Conservation (phyloP, 2,888 invertebrate genomes). For the Neoaliturus tenellus region DNA sequence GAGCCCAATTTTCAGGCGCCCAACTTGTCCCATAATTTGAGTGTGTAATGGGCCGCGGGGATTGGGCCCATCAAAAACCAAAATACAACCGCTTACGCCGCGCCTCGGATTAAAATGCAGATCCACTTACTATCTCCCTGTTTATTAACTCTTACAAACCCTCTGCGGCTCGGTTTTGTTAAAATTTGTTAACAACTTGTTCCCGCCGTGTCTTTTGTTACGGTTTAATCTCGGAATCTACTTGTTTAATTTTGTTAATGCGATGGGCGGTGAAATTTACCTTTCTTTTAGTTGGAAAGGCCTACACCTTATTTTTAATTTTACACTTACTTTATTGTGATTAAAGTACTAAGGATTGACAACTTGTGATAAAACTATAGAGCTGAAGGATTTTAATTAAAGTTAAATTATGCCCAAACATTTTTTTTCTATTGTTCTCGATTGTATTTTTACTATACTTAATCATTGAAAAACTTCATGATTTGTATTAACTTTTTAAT, state of each 20-base stretch:
- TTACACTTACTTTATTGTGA: neutral
- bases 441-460: no score
- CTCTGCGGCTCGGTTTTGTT: conserved; percentile 9
- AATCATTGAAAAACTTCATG: no score
- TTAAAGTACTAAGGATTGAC: no score
- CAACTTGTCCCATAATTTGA: conserved; percentile 45
- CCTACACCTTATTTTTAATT: neutral
- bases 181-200: conserved; percentile 45
- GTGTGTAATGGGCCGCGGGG: conserved; percentile 49
- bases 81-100: conserved; percentile 45
- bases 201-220: conserved; percentile 46
- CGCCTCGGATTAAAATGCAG: conserved; percentile 48
- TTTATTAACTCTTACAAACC: conserved; percentile 16
- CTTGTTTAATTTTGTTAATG: conserved; percentile 41
- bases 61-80: conserved; percentile 52
- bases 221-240: conserved; percentile 12
- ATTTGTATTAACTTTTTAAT: no score
- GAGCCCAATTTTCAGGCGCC: conserved; percentile 38
- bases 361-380: no score
- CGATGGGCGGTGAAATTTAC: neutral
- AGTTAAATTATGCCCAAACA: no score
- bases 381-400: no score
- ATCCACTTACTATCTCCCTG: conserved; percentile 34
- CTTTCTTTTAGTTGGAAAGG: neutral
- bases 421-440: no score